Evolutionary conservation across 2,113 vertebrate species (phyloP).

Genomic region (Tupaia chinensis): DNA sequence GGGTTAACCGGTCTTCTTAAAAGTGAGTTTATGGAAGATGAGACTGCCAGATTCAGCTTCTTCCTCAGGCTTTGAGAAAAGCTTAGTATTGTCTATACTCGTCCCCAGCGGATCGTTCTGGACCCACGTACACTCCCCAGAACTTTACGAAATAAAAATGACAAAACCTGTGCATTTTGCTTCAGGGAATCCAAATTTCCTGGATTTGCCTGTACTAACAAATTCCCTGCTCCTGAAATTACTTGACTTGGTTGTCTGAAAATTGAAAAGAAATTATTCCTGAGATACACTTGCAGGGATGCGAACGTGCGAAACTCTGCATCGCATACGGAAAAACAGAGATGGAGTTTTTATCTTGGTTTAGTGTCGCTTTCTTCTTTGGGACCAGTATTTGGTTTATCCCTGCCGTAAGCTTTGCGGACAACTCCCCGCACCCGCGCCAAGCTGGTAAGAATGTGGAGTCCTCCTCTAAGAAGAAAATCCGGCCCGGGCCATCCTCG

Average conservation of each 20-base stretch:
- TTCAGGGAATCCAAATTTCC: no score
- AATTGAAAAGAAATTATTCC: background rate
- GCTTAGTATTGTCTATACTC: background rate
- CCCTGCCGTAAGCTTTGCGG: background rate
- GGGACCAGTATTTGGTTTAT: conserved; percentile 9
- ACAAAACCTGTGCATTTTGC: background rate
- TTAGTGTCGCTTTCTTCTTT: background rate
- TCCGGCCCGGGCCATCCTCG: background rate
- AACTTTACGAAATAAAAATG: background rate
- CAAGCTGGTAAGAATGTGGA: background rate
- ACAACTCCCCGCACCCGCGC: background rate
- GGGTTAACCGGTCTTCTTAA: background rate
- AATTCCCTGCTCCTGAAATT: background rate
- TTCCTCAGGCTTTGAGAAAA: background rate
- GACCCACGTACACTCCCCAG: background rate
- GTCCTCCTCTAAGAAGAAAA: background rate
- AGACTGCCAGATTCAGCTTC: background rate
- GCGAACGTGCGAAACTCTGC: background rate
- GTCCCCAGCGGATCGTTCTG: background rate
- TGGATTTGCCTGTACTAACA: background rate
- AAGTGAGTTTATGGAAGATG: background rate
- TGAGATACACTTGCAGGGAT: background rate
- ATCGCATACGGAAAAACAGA: background rate
- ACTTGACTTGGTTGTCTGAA: background rate
- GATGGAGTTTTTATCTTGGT: background rate